Conservation (phyloP, 1,140 invertebrate genomes). For the Plutomurus gul region DNA sequence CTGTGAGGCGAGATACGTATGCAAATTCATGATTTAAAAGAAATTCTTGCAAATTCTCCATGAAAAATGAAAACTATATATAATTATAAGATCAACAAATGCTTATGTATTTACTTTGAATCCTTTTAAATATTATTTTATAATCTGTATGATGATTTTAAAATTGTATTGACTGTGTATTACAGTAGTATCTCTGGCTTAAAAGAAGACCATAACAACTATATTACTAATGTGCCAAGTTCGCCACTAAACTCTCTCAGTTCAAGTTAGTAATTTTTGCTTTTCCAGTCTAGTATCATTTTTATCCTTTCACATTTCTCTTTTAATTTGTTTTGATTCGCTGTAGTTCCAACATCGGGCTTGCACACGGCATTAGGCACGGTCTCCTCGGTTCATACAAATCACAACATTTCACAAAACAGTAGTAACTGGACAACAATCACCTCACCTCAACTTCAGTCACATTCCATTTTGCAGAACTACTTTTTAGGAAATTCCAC, state of each 20-base stretch:
- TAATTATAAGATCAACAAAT: too few species aligned
- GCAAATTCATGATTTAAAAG: too few species aligned
- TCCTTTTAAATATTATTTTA: too few species aligned
- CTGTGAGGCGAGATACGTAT: too few species aligned
- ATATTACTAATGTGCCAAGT: background rate
- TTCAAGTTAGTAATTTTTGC: background rate
- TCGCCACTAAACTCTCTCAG: conserved; percentile 2
- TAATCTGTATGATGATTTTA: too few species aligned
- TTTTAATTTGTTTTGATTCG: too few species aligned
- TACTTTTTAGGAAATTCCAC: conserved; percentile 21
- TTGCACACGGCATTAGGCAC: background rate
- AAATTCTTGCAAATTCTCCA: too few species aligned
- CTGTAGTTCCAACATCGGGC: conserved; percentile 6
- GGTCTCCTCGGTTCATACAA: background rate
- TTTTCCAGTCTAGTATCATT: background rate
- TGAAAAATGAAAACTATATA: too few species aligned
- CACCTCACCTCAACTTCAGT: background rate
- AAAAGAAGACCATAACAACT: conserved; percentile 9
- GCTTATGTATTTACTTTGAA: too few species aligned
- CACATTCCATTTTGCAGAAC: background rate
- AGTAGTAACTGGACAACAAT: conserved; percentile 6
- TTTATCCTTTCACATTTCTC: too few species aligned
- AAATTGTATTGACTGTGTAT: too few species aligned
- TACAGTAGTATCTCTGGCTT: conserved; percentile 10
- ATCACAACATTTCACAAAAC: background rate